Evolutionary conservation across 2,797 vertebrate genomes (phyloP).

Genomic region (Varecia variegata): DNA sequence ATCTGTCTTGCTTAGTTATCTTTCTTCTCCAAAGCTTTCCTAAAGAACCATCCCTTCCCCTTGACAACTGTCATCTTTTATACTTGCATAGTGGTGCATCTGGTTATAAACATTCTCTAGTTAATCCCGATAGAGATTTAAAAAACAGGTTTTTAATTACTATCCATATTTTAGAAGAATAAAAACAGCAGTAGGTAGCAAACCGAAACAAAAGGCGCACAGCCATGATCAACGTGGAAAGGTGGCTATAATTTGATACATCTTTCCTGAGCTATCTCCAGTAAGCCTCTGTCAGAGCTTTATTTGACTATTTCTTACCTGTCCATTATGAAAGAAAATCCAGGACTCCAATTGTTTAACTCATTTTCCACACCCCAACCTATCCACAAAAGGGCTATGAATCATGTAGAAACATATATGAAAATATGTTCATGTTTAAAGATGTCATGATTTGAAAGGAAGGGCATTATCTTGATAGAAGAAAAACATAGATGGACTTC

Average conservation of each 20-base stretch:
- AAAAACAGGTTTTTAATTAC: constrained; percentile 42
- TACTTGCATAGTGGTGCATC: neutral
- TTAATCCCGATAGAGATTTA: neutral
- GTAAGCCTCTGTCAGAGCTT: neutral
- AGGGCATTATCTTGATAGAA: neutral
- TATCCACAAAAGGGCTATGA: too few species aligned
- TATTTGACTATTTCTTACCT: too few species aligned
- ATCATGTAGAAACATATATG: neutral
- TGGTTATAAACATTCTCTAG: neutral
- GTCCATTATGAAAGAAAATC: neutral
- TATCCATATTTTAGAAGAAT: neutral
- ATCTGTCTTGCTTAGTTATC: constrained; percentile 80
- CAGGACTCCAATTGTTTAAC: neutral
- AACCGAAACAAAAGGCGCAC: neutral
- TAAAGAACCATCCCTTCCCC: constrained; percentile 42
- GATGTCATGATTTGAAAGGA: neutral
- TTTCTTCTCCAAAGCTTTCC: constrained; percentile 68
- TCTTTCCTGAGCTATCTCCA: neutral
- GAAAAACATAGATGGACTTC: neutral
- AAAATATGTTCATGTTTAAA: neutral
- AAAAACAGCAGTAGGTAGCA: neutral
- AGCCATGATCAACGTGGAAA: neutral
- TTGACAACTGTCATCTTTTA: constrained; percentile 37
- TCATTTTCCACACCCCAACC: neutral
- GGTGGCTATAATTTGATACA: fast-evolving